Evolutionary conservation across 2,113 vertebrate species (phyloP).

Genomic region (Catharus minimus): DNA sequence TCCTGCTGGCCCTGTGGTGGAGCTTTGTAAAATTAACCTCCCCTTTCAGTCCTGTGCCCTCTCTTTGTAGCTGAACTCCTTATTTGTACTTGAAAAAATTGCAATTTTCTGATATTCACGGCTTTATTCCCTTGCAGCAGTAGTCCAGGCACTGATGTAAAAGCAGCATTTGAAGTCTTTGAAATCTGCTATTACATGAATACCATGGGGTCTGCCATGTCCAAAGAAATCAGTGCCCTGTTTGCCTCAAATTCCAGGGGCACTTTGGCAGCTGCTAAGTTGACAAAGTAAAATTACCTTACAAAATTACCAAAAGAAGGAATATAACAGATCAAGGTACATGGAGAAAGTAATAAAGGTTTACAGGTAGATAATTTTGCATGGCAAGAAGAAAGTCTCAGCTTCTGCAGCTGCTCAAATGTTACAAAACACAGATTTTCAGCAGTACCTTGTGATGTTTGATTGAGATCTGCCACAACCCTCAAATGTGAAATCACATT

Average conservation of each 20-base stretch:
- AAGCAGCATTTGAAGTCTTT: not conserved
- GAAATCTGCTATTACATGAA: not conserved
- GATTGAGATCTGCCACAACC: not conserved
- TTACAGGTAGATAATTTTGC: not conserved
- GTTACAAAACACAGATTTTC: not conserved
- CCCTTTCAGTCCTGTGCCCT: not conserved
- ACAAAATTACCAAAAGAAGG: not conserved
- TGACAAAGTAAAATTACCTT: not conserved
- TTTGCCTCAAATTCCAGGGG: not conserved
- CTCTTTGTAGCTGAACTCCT: not conserved
- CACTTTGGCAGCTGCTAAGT: not conserved
- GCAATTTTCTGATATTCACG: not conserved
- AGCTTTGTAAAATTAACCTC: not conserved
- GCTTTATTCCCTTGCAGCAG: not conserved
- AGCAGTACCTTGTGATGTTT: not conserved
- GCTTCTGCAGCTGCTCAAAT: not conserved
- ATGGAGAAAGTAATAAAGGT: not conserved
- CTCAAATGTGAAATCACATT: not conserved
- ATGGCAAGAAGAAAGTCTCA: not conserved
- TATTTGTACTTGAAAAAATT: not conserved
- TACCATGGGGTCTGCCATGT: not conserved
- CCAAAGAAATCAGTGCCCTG: not conserved
- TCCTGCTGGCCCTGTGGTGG: not conserved
- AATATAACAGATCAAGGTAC: not conserved
- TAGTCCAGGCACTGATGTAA: not conserved